Percentiles rank a stretch among this genome's conserved stretches.
phyloP scores from a whole-genome alignment of 2,888 invertebrate genomes.

The Desoria tigrina region DNA sequence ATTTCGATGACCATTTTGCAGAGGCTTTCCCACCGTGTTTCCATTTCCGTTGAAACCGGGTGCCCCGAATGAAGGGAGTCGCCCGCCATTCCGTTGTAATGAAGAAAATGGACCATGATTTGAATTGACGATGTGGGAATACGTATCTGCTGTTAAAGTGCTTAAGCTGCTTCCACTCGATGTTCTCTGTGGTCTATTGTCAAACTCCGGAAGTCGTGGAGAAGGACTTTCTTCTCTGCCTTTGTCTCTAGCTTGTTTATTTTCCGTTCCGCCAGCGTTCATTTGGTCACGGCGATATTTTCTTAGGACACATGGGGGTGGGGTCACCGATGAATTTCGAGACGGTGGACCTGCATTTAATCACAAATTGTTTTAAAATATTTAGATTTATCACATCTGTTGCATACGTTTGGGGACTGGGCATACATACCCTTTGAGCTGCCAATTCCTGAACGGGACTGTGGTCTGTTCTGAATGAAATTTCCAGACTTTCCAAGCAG shows the following conservation, averaged over 20 bases:
- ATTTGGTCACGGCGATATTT: constrained; percentile 44
- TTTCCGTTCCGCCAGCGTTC: neutral
- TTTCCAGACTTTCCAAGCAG: constrained; percentile 18
- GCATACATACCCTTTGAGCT: neutral
- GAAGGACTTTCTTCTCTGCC: constrained; percentile 24
- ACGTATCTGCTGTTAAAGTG: constrained; percentile 48
- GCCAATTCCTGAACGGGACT: neutral
- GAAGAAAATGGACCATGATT: constrained; percentile 38
- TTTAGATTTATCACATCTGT: too few relatives aligned
- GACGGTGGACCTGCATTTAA: neutral
- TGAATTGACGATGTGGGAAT: constrained; percentile 26
- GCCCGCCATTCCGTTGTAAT: constrained; percentile 31
- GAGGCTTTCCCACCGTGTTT: neutral
- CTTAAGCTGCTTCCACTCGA: constrained; percentile 48
- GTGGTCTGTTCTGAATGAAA: constrained; percentile 28
- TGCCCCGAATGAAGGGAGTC: neutral
- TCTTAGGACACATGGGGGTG: constrained; percentile 48
- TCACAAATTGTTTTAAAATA: neutral
- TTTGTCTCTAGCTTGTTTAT: constrained; percentile 14
- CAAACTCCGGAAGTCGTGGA: constrained; percentile 13
- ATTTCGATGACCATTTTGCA: neutral
- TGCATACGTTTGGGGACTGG: too few relatives aligned
- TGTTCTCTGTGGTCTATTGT: constrained; percentile 27
- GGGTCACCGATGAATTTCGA: constrained; percentile 45
- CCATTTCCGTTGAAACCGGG: neutral